Base-by-base conservation (phyloP, 2,113 vertebrate genomes). In the Gnathonemus echidnorhynchus region DNA sequence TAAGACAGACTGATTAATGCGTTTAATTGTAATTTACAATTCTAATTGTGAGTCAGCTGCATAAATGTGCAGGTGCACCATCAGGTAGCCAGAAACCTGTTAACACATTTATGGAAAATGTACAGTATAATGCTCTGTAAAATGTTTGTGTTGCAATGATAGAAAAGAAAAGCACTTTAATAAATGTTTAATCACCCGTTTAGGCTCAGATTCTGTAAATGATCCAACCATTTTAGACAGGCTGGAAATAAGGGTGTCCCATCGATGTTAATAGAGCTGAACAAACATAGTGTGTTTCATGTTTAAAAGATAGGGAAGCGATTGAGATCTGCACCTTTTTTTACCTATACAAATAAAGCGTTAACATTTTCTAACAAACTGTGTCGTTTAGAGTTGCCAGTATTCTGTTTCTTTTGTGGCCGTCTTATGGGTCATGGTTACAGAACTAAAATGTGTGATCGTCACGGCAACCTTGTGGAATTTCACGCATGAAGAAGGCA, bases 341-440 rank as follows among this genome's bases (percentile, higher is more conserved):
- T 94, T 97, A 97, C 96, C 93, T 95, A 94, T 96, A 95, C 94
- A 95, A 97, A 97, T 96, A 97, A 97, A 97, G 94, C 95, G 94
- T 96, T 96, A 96, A 96, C 95, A 95, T 96, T 97, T 96, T 94
- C 95, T 95, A 94, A 93, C 91, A 91, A 93, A 90, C 92, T 93
- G 93, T 92, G 89, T 93, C 89, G 50, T 91, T 90, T 90, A 89
- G 89, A 50, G 45, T 86, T 31, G 88, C 42, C 35, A 80, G 45
- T 46, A 39, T 49, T 24, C 19, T 39, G 19, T 87, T 74, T 70
- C 21, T 88, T 31, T 58, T 89, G 17, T n/a, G 88, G n/a, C 24
- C 77, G 8, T 89, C 66, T 52, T 10, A 83, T 19, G 8, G 88
- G n/a, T 83, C 70, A 80, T 80, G 39, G 39, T 50, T 45, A 52